Evolutionary conservation across 2,888 invertebrate genomes (phyloP).

Genomic region (Cataglyphis albicans): DNA sequence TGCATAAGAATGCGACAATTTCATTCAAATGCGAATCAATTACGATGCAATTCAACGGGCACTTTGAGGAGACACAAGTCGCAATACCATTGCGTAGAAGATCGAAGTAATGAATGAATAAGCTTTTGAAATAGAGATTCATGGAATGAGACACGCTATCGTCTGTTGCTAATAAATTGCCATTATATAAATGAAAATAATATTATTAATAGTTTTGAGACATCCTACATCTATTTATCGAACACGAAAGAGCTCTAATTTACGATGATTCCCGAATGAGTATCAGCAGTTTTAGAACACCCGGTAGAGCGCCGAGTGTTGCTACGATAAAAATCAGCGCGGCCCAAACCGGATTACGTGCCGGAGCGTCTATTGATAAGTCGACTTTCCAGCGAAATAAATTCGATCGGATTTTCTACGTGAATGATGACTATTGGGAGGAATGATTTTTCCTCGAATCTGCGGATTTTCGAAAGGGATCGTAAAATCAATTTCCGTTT

Average conservation of each 20-base stretch:
- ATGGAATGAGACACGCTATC: background rate
- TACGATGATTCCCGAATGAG: background rate
- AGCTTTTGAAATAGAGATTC: background rate
- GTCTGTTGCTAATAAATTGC: background rate
- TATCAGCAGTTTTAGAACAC: background rate
- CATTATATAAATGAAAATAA: slow-evolving; percentile 1
- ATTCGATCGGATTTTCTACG: slow-evolving; percentile 29
- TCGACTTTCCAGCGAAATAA: slow-evolving; percentile 15
- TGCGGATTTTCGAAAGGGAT: background rate
- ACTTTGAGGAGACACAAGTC: background rate
- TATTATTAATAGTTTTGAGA: background rate
- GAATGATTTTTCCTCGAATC: slow-evolving; percentile 25
- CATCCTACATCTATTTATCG: background rate
- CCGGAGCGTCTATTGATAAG: slow-evolving; percentile 8
- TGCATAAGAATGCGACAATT: slow-evolving; percentile 18
- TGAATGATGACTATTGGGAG: background rate
- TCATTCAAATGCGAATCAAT: slow-evolving; percentile 30
- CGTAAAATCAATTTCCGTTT: slow-evolving; percentile 17
- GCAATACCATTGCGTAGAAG: background rate
- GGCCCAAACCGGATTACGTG: slow-evolving; percentile 16
- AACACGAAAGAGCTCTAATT: background rate
- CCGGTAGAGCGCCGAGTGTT: background rate
- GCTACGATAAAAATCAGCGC: background rate
- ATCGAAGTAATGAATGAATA: background rate
- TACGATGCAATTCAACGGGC: background rate